Evolutionary conservation across 64 coral and sea anemone genomes (phyloP).

Genomic region (Montipora cactus): DNA sequence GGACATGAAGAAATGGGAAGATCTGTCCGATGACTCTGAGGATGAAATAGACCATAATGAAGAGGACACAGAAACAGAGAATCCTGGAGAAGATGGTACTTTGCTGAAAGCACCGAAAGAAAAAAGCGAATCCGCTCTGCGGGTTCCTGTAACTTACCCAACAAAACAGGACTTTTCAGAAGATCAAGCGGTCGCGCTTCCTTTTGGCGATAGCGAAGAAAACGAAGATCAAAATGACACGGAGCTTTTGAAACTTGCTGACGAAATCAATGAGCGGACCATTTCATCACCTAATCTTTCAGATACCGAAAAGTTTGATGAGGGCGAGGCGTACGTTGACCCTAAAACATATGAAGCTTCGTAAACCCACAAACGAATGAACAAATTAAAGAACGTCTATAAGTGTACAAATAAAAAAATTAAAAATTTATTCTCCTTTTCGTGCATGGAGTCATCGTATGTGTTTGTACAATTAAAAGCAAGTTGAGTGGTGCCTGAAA

Average conservation of each 20-base stretch:
- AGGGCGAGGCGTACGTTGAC: not conserved
- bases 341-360: not conserved
- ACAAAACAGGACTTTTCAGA: constrained; percentile 3
- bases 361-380: not conserved
- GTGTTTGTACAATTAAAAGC: too few relatives aligned
- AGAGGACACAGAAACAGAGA: not conserved
- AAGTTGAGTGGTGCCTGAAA: too few relatives aligned
- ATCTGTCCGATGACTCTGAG: constrained; percentile 59
- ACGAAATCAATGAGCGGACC: constrained; percentile 51
- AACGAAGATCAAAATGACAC: constrained; percentile 45
- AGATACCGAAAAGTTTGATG: not conserved
- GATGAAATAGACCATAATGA: constrained; percentile 21
- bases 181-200: not conserved
- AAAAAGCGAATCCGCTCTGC: not conserved
- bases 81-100: not conserved
- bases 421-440: too few relatives aligned
- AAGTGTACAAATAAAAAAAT: too few relatives aligned
- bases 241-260: constrained; percentile 65
- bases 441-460: too few relatives aligned
- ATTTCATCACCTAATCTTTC: not conserved
- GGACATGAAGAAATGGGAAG: constrained; percentile 68
- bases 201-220: not conserved
- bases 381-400: too few relatives aligned
- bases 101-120: not conserved
- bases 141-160: not conserved